A percentile compares a stretch with the other conserved stretches of the same genome.
These are phyloP conservation scores for Drosophila testacea DNA, from an alignment of 2,888 invertebrate genomes.

Conservation along the genomic window DNA sequence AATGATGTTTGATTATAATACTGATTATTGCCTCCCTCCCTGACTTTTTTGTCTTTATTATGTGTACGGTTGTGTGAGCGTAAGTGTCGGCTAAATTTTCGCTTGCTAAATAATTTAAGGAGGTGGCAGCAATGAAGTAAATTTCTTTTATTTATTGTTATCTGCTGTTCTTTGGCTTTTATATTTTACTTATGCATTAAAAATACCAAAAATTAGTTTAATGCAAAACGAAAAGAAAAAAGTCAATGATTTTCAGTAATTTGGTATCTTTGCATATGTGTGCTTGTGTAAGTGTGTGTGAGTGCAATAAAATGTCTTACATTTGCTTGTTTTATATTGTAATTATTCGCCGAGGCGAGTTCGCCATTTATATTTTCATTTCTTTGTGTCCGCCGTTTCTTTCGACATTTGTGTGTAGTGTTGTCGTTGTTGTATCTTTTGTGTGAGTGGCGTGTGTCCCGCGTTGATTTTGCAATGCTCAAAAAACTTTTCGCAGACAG, in stretches of 20 bases:
- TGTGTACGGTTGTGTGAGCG: slow-evolving; percentile 14
- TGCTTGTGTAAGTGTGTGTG: slow-evolving; percentile 17
- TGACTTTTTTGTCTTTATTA: slow-evolving; percentile 49
- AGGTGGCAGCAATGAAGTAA: slow-evolving; percentile 40
- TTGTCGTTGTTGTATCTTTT: slow-evolving; percentile 41
- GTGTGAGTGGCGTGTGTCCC: slow-evolving; percentile 53
- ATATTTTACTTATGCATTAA: slow-evolving; percentile 23
- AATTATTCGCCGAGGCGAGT: slow-evolving; percentile 61
- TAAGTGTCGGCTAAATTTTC: slow-evolving; percentile 46
- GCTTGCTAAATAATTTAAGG: slow-evolving; percentile 46
- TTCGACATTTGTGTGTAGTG: slow-evolving; percentile 48
- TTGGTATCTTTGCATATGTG: slow-evolving; percentile 31
- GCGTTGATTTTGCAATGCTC: slow-evolving; percentile 56
- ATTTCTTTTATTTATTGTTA: slow-evolving; percentile 29
- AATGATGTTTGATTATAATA: slow-evolving; percentile 74
- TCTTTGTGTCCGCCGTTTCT: slow-evolving; percentile 58
- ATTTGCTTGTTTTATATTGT: slow-evolving; percentile 49
- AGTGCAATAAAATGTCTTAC: slow-evolving; percentile 59
- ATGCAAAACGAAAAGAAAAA: neutral
- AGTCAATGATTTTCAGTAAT: slow-evolving; percentile 44
- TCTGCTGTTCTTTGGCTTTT: slow-evolving; percentile 2
- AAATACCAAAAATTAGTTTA: slow-evolving; percentile 47
- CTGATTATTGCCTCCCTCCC: slow-evolving; percentile 63
- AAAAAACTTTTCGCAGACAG: slow-evolving; percentile 60
- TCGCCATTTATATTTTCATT: slow-evolving; percentile 75